Evolutionary conservation across 2,797 vertebrate genomes (phyloP).

Genomic region (Thaleichthys pacificus): DNA sequence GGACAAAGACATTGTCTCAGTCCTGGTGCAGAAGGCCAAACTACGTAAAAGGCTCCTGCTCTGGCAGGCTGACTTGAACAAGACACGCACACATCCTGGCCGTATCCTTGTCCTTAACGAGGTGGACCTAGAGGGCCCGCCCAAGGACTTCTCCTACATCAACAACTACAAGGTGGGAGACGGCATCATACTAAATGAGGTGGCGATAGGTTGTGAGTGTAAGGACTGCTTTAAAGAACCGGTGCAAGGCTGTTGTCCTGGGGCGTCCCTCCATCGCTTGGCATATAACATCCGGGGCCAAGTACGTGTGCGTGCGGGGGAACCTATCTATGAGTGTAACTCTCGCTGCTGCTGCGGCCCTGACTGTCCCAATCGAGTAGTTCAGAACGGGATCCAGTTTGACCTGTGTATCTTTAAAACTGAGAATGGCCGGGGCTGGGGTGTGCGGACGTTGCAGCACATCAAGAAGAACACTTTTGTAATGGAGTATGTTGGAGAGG

Average conservation of each 20-base stretch:
- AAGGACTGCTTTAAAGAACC: slow-evolving; percentile 79
- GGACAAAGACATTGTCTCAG: slow-evolving; percentile 67
- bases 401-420: slow-evolving; percentile 93
- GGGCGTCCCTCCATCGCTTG: slow-evolving; percentile 80
- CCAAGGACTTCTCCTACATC: slow-evolving; percentile 85
- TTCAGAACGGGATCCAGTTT: slow-evolving; percentile 88
- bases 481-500: slow-evolving; percentile 95
- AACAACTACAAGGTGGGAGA: slow-evolving; percentile 85
- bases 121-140: slow-evolving; percentile 87
- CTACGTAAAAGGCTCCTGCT: slow-evolving; percentile 73
- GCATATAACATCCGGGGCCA: slow-evolving; percentile 85
- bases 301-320: slow-evolving; percentile 79
- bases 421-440: slow-evolving; percentile 86
- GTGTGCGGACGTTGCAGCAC: slow-evolving; percentile 83
- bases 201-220: slow-evolving; percentile 86
- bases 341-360: slow-evolving; percentile 79
- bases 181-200: slow-evolving; percentile 77
- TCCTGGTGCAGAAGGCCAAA: slow-evolving; percentile 81
- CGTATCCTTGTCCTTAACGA: slow-evolving; percentile 84
- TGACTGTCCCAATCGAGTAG: slow-evolving; percentile 88
- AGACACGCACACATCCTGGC: slow-evolving; percentile 81
- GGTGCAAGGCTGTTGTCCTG: slow-evolving; percentile 82
- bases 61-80: slow-evolving; percentile 85
- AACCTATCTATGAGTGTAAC: slow-evolving; percentile 93
- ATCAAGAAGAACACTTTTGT: slow-evolving; percentile 89